A percentile compares a stretch with the other conserved stretches of the same genome.
Conservation (phyloP, 2,113 vertebrate species). For the Podiceps cristatus region DNA sequence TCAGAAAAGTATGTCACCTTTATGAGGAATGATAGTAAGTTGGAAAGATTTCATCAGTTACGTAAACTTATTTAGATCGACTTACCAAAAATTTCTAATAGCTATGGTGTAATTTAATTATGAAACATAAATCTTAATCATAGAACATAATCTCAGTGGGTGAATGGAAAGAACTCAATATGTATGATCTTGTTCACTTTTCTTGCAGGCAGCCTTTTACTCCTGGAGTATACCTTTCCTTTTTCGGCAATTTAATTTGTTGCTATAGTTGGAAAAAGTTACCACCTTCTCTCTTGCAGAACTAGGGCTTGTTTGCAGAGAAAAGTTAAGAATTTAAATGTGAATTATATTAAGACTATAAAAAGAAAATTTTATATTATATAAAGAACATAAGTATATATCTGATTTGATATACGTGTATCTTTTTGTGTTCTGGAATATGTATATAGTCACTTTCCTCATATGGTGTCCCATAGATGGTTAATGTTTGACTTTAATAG, state of each 20-base stretch:
- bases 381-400: not conserved
- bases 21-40: not conserved
- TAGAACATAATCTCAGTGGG: not conserved
- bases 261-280: not conserved
- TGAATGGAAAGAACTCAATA: not conserved
- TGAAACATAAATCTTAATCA: not conserved
- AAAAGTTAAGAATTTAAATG: not conserved
- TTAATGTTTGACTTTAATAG: not conserved
- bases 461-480: not conserved
- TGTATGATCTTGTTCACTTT: not conserved
- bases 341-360: not conserved
- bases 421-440: not conserved
- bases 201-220: not conserved
- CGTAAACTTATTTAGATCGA: not conserved
- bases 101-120: not conserved
- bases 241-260: not conserved
- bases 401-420: not conserved
- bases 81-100: not conserved
- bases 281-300: not conserved
- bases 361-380: not conserved
- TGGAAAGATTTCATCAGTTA: not conserved
- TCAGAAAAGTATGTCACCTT: not conserved
- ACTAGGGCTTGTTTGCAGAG: not conserved
- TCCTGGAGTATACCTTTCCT: not conserved
- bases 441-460: not conserved